These are phyloP conservation scores for Plestiodon gilberti DNA, from an alignment of 2,113 vertebrate genomes.

Conservation along the genomic window DNA sequence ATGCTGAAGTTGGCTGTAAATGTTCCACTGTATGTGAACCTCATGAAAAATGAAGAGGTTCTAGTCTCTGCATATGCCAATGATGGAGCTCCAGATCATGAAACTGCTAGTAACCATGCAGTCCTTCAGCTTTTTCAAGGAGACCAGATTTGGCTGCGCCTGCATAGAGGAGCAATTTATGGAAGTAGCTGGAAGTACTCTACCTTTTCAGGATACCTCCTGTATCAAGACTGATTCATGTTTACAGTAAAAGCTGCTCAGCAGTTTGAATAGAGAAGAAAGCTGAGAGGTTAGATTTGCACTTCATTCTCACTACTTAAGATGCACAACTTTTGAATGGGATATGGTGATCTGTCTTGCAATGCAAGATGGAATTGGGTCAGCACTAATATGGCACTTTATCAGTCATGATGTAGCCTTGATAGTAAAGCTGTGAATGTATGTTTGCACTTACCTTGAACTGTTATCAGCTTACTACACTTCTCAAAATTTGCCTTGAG, in stretches of 20 bases:
- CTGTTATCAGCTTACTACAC: conserved; percentile 78
- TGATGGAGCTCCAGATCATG: conserved; percentile 94
- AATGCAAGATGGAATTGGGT: conserved; percentile 75
- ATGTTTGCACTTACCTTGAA: conserved; percentile 80
- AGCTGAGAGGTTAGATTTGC: conserved; percentile 65
- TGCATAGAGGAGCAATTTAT: conserved; percentile 96
- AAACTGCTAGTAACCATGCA: conserved; percentile 95
- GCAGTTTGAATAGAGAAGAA: conserved; percentile 51
- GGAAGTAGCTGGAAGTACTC: conserved; percentile 99
- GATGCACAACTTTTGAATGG: conserved; percentile 62
- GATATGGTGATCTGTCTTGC: conserved; percentile 66
- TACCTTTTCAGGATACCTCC: conserved; percentile 96
- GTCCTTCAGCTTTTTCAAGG: conserved; percentile 93
- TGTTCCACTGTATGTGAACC: conserved; percentile 94
- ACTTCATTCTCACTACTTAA: conserved; percentile 67
- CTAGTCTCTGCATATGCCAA: conserved; percentile 97
- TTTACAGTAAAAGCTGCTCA: conserved; percentile 67
- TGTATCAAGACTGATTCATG: conserved; percentile 91
- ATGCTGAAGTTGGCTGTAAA: conserved; percentile 98
- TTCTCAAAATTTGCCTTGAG: conserved; percentile 73
- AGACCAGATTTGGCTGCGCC: conserved; percentile 94
- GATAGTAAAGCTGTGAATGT: conserved; percentile 83
- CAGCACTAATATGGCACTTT: conserved; percentile 84
- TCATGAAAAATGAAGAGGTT: conserved; percentile 97
- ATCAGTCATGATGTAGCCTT: conserved; percentile 82